Evolutionary conservation across 2,888 invertebrate genomes (phyloP), one percentile per base, ranked within the genome.

Genomic region (Malthinus flaveolus): DNA sequence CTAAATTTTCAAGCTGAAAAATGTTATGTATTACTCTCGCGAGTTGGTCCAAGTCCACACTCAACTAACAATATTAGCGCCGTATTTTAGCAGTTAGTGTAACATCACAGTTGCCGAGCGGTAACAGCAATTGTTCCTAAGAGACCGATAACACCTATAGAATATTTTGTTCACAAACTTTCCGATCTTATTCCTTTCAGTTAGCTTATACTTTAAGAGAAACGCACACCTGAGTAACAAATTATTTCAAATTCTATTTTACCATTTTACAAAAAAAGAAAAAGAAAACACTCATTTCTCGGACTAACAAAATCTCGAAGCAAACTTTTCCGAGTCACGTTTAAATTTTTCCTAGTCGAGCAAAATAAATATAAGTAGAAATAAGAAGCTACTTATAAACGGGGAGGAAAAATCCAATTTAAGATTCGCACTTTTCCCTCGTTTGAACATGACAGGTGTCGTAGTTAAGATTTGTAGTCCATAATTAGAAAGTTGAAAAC

Each of bases 401-500:
- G 68, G 64, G 70, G 65, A 65, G 67, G 70, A 73, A 73, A 75
- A 75, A 75, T 75, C 74, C 74, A 74, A 75, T 75, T 75, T 75
- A 68, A 72, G 73, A 73, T 72, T 73, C 73, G 70, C 72, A 68
- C 70, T 70, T 71, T 68, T 68, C 68, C 68, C 65, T 66, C 61
- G 66, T 65, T 69, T 71, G 70, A 70, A 62, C 63, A 69, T 76
- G 75, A 75, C 74, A 75, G 75, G 74, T 75, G 74, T 73, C 75
- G 71, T 69, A 68, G 71, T 72, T 73, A 75, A 77, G 76, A 77
- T 77, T 78, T 78, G 78, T 78, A 73, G 75, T 71, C 72, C 67
- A 75, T 76, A 78, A 78, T 78, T 77, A 77, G 75, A 76, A 76
- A 75, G 73, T 72, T 72, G 75, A 75, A 73, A 74, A 73, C 72